A percentile compares a stretch with the other conserved stretches of the same genome.
phyloP scores from a whole-genome alignment of 2,888 invertebrate species.

The Parascotia fuliginaria region DNA sequence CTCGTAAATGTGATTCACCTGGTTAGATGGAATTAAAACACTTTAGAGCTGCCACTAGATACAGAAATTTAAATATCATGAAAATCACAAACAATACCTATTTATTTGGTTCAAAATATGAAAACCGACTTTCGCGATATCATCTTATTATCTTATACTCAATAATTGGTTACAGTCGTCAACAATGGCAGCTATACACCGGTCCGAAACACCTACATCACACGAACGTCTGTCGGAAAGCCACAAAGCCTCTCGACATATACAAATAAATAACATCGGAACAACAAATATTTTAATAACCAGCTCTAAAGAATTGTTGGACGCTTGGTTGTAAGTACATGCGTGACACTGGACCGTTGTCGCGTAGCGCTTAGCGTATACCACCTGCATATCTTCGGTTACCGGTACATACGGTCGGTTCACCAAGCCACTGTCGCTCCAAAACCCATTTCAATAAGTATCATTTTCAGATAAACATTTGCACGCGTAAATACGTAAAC shows the following conservation, averaged over 20 bases:
- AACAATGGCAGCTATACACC: constrained; percentile 63
- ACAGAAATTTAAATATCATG: too few relatives aligned
- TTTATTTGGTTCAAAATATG: constrained; percentile 41
- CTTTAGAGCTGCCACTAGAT: background rate
- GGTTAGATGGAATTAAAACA: constrained; percentile 24
- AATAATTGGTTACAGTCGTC: constrained; percentile 74
- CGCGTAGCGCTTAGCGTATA: constrained; percentile 41
- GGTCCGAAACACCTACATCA: constrained; percentile 65
- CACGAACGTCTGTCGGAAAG: constrained; percentile 64
- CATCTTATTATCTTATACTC: constrained; percentile 73
- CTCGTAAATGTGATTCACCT: constrained; percentile 15
- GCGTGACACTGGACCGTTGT: constrained; percentile 64
- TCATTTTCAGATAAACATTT: constrained; percentile 35
- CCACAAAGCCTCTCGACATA: constrained; percentile 74
- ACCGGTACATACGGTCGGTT: constrained; percentile 15
- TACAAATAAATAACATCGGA: constrained; percentile 83
- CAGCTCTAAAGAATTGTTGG: constrained; percentile 79
- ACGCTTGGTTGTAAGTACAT: constrained; percentile 70
- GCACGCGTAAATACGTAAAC: constrained; percentile 52
- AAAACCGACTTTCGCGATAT: constrained; percentile 69
- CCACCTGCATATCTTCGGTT: constrained; percentile 61
- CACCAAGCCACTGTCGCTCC: constrained; percentile 36
- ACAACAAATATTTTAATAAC: constrained; percentile 86
- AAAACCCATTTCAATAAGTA: constrained; percentile 35
- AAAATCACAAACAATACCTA: background rate